Evolutionary conservation across 2,797 vertebrate species (phyloP), one percentile per base, ranked within the genome.

Genomic region (Acanthornis magna): DNA sequence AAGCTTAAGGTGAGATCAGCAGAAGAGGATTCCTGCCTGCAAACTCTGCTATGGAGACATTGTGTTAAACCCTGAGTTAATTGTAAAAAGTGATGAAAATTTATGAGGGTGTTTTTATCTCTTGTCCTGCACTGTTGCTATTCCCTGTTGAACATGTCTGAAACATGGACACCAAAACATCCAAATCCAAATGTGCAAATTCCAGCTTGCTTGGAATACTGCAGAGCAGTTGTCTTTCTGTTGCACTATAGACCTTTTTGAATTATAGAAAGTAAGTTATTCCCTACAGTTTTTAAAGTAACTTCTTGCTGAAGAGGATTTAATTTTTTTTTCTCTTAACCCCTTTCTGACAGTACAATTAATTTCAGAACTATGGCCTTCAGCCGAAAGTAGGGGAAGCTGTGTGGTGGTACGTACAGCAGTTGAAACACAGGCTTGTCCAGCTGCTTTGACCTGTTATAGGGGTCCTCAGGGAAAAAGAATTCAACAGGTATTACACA

Each of bases 1-100:
- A 88, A 84, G 40, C 93, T 74, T 22, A 36, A 94, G 83, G 74
- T 62, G 62, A 86, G 75, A 43, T 94, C 74, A 97, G 92, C 88
- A 94, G 66, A 90, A 91, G 73, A 75, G 70, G 50, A 90, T 54
- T 73, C 77, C 70, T 91, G 62, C 34, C 65, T 88, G 27, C 71
- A 36, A 91, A 62, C 57, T 47, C 82, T 38, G 85, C 60, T 71
- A 3, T 45, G 50, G 48, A 26, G 43, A 30, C 9, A 1, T 7
- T n/a, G 32, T 40, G 10, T 55, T 60, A 85, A 74, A 62, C 78
- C 51, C 51, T 58, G 53, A 29, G 9, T 51, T 76, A 47, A 10
- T 8, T 60, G 65, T 22, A 55, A 53, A 53, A 82, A 57, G 32
- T 25, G 40, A 20, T 3, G 45, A 36, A 83, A 88, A 58, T 70